Base-by-base conservation (phyloP, 2,797 vertebrate genomes). In the Gymnocypris eckloni region DNA sequence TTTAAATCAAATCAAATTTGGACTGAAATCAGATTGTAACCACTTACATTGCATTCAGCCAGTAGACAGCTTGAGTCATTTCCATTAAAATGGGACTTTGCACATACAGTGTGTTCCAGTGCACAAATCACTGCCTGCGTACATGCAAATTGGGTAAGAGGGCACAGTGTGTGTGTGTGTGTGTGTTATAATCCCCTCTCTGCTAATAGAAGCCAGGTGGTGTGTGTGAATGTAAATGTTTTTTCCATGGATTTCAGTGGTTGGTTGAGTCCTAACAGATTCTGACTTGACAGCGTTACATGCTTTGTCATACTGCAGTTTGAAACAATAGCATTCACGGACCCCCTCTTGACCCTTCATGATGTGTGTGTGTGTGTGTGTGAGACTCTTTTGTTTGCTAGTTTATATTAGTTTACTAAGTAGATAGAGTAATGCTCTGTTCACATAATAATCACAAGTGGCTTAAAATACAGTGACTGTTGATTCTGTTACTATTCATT, bases 151-250 rank as follows among this genome's bases (percentile, higher is more conserved):
- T 84, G 56, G 79, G 86, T 75, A 79, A 76, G 87, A 79, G 86
- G 48, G 77, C 39, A 81, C 41, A 18, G 75, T 37, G 81, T 37
- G 75, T 43, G 8, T n/a, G 70, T 67, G 84, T 59, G 76, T 20
- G 22, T 78, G 37, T 71, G 87, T 89, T 92, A 54, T 76, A 93
- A 92, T 89, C 93, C 91, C 88, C 77, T 22, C 88, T 88, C 81
- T 91, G 90, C 86, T 95, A 93, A 96, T 94, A 88, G 89, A 91
- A 93, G 91, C 93, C 95, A 95, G 93, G 92, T 95, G 94, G 75
- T 66, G 80, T 83, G 84, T 86, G 88, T 88, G 84, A 92, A 90
- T 91, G 91, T 92, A 92, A 94, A 93, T 92, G 91, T 93, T 94
- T 95, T 28, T 95, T 86, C 91, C 93, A 94, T 93, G 93, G 91